Evolutionary conservation across 1,140 invertebrate species (phyloP).

Genomic region (Dufourea novaeangliae): DNA sequence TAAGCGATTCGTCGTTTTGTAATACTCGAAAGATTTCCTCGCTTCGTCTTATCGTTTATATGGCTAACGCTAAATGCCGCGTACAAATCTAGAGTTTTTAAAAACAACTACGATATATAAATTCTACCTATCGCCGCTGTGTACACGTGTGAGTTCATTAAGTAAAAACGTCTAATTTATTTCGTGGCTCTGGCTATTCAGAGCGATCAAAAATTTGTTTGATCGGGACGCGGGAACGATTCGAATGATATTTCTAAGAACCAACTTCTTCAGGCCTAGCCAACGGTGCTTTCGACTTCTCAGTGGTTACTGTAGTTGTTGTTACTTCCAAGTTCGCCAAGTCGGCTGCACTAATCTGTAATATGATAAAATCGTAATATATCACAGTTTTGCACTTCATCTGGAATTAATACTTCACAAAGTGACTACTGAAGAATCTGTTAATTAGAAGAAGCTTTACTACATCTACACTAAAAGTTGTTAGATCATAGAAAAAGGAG

Average conservation of each 20-base stretch:
- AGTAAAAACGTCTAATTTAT: conserved; percentile 55
- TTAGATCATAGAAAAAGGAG: background rate
- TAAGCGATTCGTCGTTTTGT: conserved; percentile 5
- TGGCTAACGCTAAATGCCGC: conserved; percentile 54
- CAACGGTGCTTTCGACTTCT: conserved; percentile 79
- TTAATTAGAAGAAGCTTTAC: conserved; percentile 39
- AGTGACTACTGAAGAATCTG: background rate
- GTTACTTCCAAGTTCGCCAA: conserved; percentile 78
- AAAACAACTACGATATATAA: conserved; percentile 70
- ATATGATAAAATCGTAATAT: conserved; percentile 10
- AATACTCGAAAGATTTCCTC: conserved; percentile 45
- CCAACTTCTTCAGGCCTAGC: conserved; percentile 79
- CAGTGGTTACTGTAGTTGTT: conserved; percentile 80
- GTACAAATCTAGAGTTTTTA: conserved; percentile 71
- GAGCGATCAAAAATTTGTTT: conserved; percentile 52
- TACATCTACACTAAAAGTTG: conserved; percentile 10
- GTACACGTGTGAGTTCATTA: conserved; percentile 65
- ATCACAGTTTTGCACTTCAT: background rate
- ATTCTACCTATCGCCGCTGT: conserved; percentile 70
- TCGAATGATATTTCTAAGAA: conserved; percentile 70
- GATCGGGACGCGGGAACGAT: conserved; percentile 42
- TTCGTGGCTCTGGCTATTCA: conserved; percentile 32
- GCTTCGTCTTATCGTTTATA: conserved; percentile 37
- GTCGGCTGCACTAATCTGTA: conserved; percentile 80
- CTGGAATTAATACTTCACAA: background rate